These are phyloP conservation scores for Lasioglossum vierecki DNA, from an alignment of 2,888 invertebrate species.

Conservation along the genomic window DNA sequence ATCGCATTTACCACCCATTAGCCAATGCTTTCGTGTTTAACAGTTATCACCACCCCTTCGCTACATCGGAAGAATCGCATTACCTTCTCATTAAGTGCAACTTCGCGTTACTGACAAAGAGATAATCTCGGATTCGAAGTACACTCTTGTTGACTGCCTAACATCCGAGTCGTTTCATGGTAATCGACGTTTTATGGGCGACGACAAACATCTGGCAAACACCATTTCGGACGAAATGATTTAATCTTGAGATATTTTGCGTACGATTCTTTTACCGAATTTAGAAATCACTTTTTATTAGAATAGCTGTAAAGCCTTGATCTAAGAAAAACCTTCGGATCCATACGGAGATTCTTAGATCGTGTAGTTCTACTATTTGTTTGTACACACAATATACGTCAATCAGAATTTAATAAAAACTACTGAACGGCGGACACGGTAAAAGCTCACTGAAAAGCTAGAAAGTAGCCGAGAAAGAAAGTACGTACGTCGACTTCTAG, in stretches of 20 bases:
- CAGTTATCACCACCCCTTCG: constrained; percentile 23
- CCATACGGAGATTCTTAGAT: background rate
- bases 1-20: background rate
- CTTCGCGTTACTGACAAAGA: constrained; percentile 2
- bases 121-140: constrained; percentile 24
- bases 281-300: background rate
- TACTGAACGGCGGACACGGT: background rate
- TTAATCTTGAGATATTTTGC: background rate
- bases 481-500: too few relatives aligned
- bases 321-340: too few relatives aligned
- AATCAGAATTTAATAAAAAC: background rate
- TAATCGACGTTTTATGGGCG: constrained; percentile 62
- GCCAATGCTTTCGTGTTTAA: background rate
- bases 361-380: background rate
- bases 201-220: constrained; percentile 23
- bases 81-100: constrained; percentile 45
- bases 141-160: constrained; percentile 6
- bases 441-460: background rate
- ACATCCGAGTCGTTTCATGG: constrained; percentile 28
- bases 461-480: background rate
- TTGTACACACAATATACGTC: too few relatives aligned
- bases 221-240: background rate
- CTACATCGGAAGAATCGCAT: constrained; percentile 45
- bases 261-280: background rate
- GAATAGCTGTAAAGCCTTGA: background rate